phyloP scores from a whole-genome alignment of 2,888 invertebrate species.

The Eurytoma adleriae region DNA sequence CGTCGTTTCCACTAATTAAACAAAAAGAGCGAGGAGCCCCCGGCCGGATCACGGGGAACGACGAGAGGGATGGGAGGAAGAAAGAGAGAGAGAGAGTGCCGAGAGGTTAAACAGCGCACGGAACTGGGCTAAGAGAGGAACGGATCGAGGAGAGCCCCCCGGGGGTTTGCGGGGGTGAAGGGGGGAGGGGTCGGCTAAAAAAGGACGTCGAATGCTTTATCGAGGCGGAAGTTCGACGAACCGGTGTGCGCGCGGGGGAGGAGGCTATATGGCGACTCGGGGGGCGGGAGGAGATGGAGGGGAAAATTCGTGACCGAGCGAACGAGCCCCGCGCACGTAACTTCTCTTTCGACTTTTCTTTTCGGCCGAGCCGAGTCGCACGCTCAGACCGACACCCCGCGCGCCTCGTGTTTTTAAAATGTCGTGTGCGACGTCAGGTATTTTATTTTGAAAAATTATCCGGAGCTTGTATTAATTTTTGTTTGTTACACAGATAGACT shows the following conservation, averaged over 20 bases:
- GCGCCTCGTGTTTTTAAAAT: too few species aligned
- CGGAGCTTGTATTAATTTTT: not conserved
- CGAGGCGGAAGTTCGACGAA: slow-evolving; percentile 50
- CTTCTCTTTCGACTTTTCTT: not conserved
- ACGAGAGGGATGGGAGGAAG: too few species aligned
- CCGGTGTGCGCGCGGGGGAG: not conserved
- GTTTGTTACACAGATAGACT: too few species aligned
- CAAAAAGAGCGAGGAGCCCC: too few species aligned
- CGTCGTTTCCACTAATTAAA: not conserved
- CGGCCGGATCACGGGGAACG: too few species aligned
- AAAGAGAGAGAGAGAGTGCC: not conserved
- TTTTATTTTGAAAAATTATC: not conserved
- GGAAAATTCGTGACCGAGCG: not conserved
- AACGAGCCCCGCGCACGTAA: slow-evolving; percentile 20
- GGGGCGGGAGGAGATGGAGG: slow-evolving; percentile 3
- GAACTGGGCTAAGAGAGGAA: slow-evolving; percentile 19
- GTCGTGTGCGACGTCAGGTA: not conserved
- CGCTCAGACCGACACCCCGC: too few species aligned
- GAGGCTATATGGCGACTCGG: not conserved
- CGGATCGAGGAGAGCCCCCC: too few species aligned
- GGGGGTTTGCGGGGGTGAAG: not conserved
- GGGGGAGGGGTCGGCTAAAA: not conserved
- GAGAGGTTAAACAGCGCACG: slow-evolving; percentile 26
- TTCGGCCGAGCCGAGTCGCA: too few species aligned
- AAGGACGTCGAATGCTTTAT: slow-evolving; percentile 31